phyloP scores from a whole-genome alignment of 2,113 vertebrate genomes.

The Motacilla alba region DNA sequence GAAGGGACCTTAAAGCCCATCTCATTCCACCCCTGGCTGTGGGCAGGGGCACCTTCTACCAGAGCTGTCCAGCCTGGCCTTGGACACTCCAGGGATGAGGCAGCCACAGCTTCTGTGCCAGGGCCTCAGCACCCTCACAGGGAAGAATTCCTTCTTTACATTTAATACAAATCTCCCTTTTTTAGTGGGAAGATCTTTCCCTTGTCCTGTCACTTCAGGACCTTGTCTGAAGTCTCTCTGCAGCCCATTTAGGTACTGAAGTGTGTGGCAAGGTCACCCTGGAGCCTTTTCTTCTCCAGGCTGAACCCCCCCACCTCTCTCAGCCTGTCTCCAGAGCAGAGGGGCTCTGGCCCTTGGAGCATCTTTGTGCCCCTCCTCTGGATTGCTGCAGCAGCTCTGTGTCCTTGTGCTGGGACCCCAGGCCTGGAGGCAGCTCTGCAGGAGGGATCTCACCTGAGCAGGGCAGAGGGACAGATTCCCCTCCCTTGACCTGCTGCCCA shows the following conservation, averaged over 20 bases:
- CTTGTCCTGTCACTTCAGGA: not conserved
- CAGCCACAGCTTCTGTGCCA: not conserved
- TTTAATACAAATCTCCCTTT: not conserved
- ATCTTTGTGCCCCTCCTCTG: not conserved
- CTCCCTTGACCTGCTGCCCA: not conserved
- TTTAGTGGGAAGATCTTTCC: not conserved
- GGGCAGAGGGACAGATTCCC: not conserved
- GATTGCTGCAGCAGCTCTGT: not conserved
- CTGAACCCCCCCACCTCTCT: not conserved
- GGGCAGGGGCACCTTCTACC: not conserved
- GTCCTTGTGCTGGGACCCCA: not conserved
- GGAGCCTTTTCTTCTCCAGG: not conserved
- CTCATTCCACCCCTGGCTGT: fast-evolving
- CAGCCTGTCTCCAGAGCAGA: not conserved
- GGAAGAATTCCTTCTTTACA: not conserved
- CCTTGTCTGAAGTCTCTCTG: not conserved
- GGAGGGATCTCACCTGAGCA: not conserved
- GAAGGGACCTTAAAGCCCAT: not conserved
- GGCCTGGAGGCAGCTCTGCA: not conserved
- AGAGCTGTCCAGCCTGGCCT: not conserved
- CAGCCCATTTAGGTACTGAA: fast-evolving
- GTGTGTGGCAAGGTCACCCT: not conserved
- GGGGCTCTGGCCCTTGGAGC: not conserved
- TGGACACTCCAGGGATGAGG: not conserved
- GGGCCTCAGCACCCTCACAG: not conserved